These are phyloP conservation scores for Lutjanus erythropterus DNA, from an alignment of 2,113 vertebrate genomes.

Conservation along the genomic window DNA sequence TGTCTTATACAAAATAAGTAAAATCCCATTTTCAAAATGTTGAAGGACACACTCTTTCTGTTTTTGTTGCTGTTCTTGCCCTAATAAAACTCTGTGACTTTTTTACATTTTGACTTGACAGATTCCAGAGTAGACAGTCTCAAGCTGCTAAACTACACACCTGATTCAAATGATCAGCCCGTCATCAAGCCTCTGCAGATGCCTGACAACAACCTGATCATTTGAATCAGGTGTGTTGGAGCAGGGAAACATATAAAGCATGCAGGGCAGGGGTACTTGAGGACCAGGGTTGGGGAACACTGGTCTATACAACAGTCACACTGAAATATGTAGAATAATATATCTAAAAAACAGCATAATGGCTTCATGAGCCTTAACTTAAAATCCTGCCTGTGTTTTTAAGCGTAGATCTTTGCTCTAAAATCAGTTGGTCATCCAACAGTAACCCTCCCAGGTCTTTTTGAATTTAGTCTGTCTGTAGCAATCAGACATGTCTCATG, in stretches of 20 bases:
- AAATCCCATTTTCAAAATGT: neutral
- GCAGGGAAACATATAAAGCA: too few species aligned
- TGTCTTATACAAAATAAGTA: neutral
- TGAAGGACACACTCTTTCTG: neutral
- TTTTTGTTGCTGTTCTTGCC: neutral
- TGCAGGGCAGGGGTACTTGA: too few species aligned
- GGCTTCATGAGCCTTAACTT: neutral
- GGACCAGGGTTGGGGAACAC: too few species aligned
- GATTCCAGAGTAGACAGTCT: neutral
- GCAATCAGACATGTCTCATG: constrained; percentile 27
- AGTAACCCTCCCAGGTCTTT: neutral
- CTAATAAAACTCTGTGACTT: neutral
- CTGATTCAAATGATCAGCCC: too few species aligned
- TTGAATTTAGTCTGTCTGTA: constrained; percentile 8
- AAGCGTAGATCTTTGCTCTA: neutral
- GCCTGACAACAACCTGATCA: too few species aligned
- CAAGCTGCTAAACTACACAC: neutral
- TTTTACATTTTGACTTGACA: neutral
- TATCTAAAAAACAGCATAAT: neutral
- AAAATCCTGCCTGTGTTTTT: neutral
- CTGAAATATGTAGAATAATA: neutral
- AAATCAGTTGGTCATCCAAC: neutral
- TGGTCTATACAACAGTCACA: neutral
- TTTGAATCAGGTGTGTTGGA: too few species aligned
- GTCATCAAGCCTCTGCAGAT: too few species aligned